Evolutionary conservation across 2,797 vertebrate genomes (phyloP), one percentile per base, ranked within the genome.

Genomic region (Manis crassicaudata): DNA sequence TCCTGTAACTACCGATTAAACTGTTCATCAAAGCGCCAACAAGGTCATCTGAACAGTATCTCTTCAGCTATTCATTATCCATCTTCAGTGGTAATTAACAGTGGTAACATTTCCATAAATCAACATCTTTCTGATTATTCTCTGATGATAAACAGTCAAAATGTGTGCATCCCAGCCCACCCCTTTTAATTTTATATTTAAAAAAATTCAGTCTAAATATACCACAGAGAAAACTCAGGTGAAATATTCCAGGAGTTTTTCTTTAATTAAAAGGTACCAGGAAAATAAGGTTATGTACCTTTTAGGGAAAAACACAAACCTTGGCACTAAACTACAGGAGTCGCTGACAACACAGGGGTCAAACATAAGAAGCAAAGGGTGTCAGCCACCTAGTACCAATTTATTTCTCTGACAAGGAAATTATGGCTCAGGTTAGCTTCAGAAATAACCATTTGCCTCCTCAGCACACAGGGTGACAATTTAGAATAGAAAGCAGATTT

Each of bases 1-100:
- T 98, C 98, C 98, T 98, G 98, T 98, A 99, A 98, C 98, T 95
- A 96, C 97, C 98, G 97, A 99, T 99, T 99, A 99, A 99, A 98
- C 96, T 98, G 98, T 98, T 98, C 97, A 98, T 98, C 98, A 98
- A 98, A 98, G 98, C 98, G 96, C 95, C 97, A 94, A 91, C 98
- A 99, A 98, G 98, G 98, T 99, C 98, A 98, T 97, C 95, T 72
- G 97, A 98, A 95, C 97, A 96, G 91, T 79, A 96, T 96, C 97
- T 98, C 98, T 98, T 98, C 98, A 98, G 98, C 97, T 98, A 98
- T 98, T 99, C 98, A 99, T 99, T 98, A 98, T 94, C 96, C 97
- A 98, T 97, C 97, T 97, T 98, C 98, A 98, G 72, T 94, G 98
- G 97, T 98, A 99, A 99, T 99, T 98, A 98, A 98, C 98, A 98